Conservation (phyloP, 2,888 invertebrate genomes). For the Rhingia rostrata region DNA sequence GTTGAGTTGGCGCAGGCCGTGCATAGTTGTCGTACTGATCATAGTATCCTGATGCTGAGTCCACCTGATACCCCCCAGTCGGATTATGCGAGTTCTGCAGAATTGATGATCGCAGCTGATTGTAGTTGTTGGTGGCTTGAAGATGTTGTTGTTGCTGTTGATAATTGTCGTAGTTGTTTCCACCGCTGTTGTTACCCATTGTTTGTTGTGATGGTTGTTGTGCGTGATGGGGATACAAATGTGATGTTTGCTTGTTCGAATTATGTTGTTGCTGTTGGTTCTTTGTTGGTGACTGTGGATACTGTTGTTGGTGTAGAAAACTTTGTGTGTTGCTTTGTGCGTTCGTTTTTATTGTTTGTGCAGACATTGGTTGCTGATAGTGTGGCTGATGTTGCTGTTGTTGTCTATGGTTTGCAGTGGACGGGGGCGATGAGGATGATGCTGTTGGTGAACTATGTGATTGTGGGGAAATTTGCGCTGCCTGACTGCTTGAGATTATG, state of each 20-base stretch:
- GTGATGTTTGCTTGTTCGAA: conserved; percentile 81
- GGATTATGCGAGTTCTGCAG: conserved; percentile 82
- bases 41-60: conserved; percentile 74
- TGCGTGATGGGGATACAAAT: conserved; percentile 80
- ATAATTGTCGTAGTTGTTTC: conserved; percentile 76
- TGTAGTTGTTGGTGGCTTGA: conserved; percentile 77
- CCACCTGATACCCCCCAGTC: conserved; percentile 78
- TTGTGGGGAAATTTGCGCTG: conserved; percentile 76
- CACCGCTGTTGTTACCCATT: conserved; percentile 75
- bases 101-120: conserved; percentile 81
- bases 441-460: conserved; percentile 74
- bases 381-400: conserved; percentile 75
- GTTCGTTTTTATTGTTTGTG: conserved; percentile 72
- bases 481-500: conserved; percentile 81
- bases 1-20: conserved; percentile 75
- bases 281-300: conserved; percentile 62
- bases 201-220: conserved; percentile 75
- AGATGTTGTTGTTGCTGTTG: conserved; percentile 76
- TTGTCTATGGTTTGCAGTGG: conserved; percentile 76
- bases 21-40: conserved; percentile 80
- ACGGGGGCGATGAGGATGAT: conserved; percentile 77
- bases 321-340: conserved; percentile 75
- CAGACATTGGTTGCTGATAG: conserved; percentile 63
- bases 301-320: conserved; percentile 69
- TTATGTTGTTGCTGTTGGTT: conserved; percentile 75